phyloP scores from a whole-genome alignment of 2,113 vertebrate genomes.

The Menura novaehollandiae region DNA sequence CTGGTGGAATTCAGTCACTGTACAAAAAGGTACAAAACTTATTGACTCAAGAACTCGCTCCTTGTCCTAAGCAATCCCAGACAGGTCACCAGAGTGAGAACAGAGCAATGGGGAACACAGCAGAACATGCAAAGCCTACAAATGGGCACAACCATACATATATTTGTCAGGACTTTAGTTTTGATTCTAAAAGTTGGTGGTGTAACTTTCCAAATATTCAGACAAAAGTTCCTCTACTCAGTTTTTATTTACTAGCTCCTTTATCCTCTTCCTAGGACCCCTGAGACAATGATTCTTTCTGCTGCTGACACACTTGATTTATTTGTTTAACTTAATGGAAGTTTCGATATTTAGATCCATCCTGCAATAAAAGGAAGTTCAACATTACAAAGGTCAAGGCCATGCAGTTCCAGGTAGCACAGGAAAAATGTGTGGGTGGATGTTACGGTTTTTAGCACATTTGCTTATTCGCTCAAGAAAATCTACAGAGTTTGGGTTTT shows the following conservation, averaged over 20 bases:
- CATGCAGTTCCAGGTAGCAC: neutral
- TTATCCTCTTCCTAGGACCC: neutral
- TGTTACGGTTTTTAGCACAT: neutral
- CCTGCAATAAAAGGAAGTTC: slow-evolving; percentile 60
- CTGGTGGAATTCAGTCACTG: neutral
- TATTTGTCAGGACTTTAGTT: neutral
- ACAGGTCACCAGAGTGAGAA: neutral
- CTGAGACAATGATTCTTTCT: slow-evolving; percentile 34
- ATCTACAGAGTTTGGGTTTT: neutral
- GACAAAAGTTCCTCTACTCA: neutral
- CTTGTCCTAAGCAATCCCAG: neutral
- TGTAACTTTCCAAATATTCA: neutral
- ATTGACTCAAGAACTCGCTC: neutral
- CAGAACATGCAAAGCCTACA: neutral
- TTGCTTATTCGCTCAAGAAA: slow-evolving; percentile 1
- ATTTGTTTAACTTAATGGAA: slow-evolving; percentile 56
- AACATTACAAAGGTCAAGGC: slow-evolving; percentile 60
- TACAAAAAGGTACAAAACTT: neutral
- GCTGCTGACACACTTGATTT: neutral
- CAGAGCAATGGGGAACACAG: neutral
- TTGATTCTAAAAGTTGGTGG: neutral
- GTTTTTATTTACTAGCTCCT: neutral
- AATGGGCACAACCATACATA: neutral
- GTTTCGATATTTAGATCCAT: slow-evolving; percentile 53
- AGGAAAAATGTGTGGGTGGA: neutral